Evolutionary conservation across 2,113 vertebrate genomes (phyloP).

Genomic region (Rhombomys opimus): DNA sequence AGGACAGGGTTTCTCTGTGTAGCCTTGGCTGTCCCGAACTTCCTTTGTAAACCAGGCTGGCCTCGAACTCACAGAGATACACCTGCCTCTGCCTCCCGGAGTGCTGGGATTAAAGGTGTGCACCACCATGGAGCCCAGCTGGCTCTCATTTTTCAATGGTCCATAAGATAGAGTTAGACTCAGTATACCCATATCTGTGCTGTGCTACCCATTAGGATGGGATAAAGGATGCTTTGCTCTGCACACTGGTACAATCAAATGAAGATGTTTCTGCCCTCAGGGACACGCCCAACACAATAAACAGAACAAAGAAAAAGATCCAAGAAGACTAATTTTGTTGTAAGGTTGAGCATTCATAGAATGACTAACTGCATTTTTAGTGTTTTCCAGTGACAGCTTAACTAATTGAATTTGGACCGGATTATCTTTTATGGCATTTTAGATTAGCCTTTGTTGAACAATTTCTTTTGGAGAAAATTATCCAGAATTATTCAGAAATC

Average conservation of each 20-base stretch:
- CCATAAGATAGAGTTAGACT: not conserved
- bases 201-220: not conserved
- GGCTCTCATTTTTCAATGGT: not conserved
- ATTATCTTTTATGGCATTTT: not conserved
- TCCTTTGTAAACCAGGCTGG: no score
- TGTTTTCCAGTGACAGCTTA: slow-evolving; percentile 11
- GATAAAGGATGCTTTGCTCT: not conserved
- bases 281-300: not conserved
- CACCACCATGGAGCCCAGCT: no score
- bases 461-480: not conserved
- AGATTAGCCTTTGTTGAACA: not conserved
- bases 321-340: slow-evolving; percentile 2
- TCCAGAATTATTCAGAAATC: not conserved
- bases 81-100: no score
- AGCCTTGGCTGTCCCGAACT: no score
- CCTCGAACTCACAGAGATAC: no score
- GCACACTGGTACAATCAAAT: not conserved
- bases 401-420: not conserved
- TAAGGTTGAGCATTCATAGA: not conserved
- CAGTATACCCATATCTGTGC: no score
- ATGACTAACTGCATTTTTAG: not conserved
- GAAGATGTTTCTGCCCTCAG: not conserved
- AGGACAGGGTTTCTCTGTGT: no score
- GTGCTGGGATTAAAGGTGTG: no score
- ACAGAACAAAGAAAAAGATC: slow-evolving; percentile 15